Evolutionary conservation across 2,797 vertebrate species (phyloP).

Genomic region (Sebastes diploproa): DNA sequence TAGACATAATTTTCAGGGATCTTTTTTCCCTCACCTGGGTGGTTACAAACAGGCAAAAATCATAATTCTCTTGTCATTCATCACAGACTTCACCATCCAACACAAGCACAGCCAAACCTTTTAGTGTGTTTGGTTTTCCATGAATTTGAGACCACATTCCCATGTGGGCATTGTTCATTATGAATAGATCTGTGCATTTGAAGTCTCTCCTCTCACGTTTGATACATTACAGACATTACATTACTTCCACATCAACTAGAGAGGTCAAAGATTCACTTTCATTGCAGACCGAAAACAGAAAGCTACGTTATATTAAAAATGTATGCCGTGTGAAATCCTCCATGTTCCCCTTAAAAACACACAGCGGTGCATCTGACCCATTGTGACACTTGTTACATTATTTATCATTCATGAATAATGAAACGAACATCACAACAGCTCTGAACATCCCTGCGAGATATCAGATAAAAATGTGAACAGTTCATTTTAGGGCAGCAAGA

Average conservation of each 20-base stretch:
- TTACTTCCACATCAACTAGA: conserved; percentile 12
- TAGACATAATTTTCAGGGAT: not conserved
- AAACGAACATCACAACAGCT: conserved; percentile 7
- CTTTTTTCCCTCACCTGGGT: conserved; percentile 42
- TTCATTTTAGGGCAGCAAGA: not conserved
- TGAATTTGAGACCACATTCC: conserved; percentile 44
- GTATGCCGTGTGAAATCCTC: conserved; percentile 25
- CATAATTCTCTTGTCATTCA: conserved; percentile 54
- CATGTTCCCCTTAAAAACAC: conserved; percentile 12
- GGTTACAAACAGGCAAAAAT: conserved; percentile 56
- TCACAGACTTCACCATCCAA: conserved; percentile 62
- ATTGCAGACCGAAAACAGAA: conserved; percentile 9
- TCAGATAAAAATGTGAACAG: not conserved
- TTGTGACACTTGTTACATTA: conserved; percentile 48
- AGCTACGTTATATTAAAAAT: conserved; percentile 23
- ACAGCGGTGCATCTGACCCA: conserved; percentile 19
- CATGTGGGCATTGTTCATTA: conserved; percentile 50
- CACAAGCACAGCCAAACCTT: conserved; percentile 62
- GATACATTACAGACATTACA: conserved; percentile 47
- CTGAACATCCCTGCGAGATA: conserved; percentile 16
- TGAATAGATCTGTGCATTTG: conserved; percentile 52
- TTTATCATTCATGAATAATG: conserved; percentile 57
- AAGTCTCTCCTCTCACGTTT: conserved; percentile 17
- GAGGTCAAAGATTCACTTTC: conserved; percentile 35
- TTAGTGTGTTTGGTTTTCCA: conserved; percentile 68